Percentiles rank a stretch among this genome's conserved stretches.
Conservation (phyloP, 2,888 invertebrate genomes). For the Hetaerina titia region DNA sequence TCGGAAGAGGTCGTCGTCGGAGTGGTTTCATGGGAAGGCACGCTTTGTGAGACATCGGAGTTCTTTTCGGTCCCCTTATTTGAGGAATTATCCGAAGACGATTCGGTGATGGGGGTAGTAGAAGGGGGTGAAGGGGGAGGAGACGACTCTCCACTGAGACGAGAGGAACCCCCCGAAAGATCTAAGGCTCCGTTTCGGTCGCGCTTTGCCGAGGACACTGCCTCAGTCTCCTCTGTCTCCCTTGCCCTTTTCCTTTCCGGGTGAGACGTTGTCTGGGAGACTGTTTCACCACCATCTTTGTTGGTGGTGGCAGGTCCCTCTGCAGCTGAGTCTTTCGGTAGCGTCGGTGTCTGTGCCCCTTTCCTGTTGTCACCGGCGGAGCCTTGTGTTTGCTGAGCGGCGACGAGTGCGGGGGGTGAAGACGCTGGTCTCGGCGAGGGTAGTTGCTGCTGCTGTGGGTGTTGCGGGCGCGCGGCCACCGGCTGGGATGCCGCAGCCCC, state of each 20-base stretch:
- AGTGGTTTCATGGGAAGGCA: slow-evolving; percentile 19
- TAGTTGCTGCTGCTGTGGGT: slow-evolving; percentile 44
- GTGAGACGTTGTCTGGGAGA: background rate
- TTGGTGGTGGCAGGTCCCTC: background rate
- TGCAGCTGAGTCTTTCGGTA: slow-evolving; percentile 30
- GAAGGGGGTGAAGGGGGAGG: background rate
- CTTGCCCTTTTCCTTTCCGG: slow-evolving; percentile 35
- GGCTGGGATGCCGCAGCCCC: slow-evolving; percentile 39
- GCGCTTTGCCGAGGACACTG: background rate
- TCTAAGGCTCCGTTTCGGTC: slow-evolving; percentile 54
- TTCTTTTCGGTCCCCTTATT: background rate
- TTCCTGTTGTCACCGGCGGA: slow-evolving; percentile 29
- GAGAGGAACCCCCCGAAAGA: slow-evolving; percentile 52
- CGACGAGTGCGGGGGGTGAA: slow-evolving; percentile 25
- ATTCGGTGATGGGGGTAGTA: background rate
- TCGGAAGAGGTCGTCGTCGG: background rate
- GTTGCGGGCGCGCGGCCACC: slow-evolving; percentile 41
- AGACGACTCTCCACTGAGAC: slow-evolving; percentile 34
- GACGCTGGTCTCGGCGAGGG: slow-evolving; percentile 54
- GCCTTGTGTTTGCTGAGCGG: slow-evolving; percentile 42
- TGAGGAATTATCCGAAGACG: background rate
- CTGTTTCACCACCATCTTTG: background rate
- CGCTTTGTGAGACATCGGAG: background rate
- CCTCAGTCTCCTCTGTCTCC: background rate
- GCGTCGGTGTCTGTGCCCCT: background rate